These are phyloP conservation scores for Campylomormyrus tamandua DNA, from an alignment of 2,113 vertebrate species.

Conservation along the genomic window DNA sequence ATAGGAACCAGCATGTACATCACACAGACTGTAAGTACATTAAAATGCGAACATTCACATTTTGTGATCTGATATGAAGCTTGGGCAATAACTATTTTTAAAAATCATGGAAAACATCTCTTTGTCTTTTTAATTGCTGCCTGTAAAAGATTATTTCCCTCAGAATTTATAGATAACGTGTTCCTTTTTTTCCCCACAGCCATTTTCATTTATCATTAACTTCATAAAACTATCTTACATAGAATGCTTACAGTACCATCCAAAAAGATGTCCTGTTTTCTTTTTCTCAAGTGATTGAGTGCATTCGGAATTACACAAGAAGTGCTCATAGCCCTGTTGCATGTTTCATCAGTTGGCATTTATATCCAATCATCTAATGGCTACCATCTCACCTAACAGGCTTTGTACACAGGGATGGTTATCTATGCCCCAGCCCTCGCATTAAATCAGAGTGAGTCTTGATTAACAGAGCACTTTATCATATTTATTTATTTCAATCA, in stretches of 20 bases:
- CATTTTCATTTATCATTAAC: conserved; percentile 5
- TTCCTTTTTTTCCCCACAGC: not conserved
- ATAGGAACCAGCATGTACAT: conserved; percentile 68
- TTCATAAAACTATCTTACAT: not conserved
- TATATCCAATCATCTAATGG: conserved; percentile 53
- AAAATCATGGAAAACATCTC: not conserved
- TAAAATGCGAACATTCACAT: not conserved
- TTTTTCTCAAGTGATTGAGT: not conserved
- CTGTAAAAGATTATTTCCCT: conserved; percentile 19
- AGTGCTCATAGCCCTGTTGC: not conserved
- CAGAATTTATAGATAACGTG: not conserved
- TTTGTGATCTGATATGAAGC: not conserved
- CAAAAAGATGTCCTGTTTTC: not conserved
- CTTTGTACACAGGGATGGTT: conserved; percentile 66
- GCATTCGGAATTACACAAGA: not conserved
- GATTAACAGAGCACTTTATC: not conserved
- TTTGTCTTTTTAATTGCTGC: not conserved
- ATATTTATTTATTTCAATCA: not conserved
- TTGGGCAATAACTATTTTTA: not conserved
- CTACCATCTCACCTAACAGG: conserved; percentile 41
- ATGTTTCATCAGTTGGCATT: not conserved
- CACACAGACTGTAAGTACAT: conserved; percentile 56
- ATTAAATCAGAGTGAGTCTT: conserved; percentile 66
- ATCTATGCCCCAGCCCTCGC: conserved; percentile 72
- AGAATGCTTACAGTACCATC: not conserved